A percentile compares a stretch with the other conserved stretches of the same genome.
These are phyloP conservation scores for Drosophila borealis DNA, from an alignment of 2,888 invertebrate genomes.

Conservation along the genomic window DNA sequence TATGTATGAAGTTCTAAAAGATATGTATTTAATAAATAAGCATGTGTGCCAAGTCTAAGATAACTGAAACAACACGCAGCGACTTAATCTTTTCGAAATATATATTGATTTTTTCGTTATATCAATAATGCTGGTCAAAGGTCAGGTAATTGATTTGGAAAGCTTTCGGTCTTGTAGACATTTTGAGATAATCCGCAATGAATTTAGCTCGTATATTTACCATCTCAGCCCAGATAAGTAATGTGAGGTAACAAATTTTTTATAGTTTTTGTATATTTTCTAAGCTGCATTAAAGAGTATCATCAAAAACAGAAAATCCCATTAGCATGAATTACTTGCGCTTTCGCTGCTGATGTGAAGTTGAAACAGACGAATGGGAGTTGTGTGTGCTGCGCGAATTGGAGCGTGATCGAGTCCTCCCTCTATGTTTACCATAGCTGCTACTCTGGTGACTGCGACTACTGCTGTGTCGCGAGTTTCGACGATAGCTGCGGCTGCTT, in stretches of 20 bases:
- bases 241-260: neutral
- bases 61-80: constrained; percentile 38
- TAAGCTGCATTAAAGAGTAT: constrained; percentile 44
- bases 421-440: constrained; percentile 52
- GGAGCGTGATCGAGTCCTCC: constrained; percentile 76
- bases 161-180: no score
- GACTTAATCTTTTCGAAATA: constrained; percentile 31
- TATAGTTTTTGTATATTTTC: constrained; percentile 33
- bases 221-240: neutral
- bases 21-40: constrained; percentile 52
- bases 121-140: neutral
- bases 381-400: constrained; percentile 79
- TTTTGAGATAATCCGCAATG: neutral
- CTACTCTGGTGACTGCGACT: constrained; percentile 53
- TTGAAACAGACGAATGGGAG: constrained; percentile 66
- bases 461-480: constrained; percentile 53
- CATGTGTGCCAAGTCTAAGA: constrained; percentile 56
- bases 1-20: constrained; percentile 43
- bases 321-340: constrained; percentile 48
- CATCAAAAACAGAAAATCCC: constrained; percentile 34
- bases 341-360: constrained; percentile 59
- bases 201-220: neutral
- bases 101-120: constrained; percentile 2
- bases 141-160: no score
- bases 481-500: constrained; percentile 40